phyloP scores from a whole-genome alignment of 2,113 vertebrate species.

The Atrichornis clamosus region DNA sequence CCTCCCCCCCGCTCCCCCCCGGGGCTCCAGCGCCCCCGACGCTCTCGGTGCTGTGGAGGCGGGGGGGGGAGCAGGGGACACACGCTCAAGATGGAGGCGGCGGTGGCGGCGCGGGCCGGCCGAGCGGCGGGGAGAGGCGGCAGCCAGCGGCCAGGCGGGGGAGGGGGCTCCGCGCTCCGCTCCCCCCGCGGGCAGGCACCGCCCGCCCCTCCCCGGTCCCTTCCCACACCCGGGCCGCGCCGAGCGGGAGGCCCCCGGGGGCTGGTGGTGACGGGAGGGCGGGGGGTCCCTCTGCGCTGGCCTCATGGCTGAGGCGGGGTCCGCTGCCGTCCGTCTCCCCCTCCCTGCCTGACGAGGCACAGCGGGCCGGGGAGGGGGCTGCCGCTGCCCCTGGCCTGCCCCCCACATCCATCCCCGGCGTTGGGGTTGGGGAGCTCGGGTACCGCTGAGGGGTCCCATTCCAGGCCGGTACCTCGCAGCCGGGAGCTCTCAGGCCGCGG shows the following conservation, averaged over 20 bases:
- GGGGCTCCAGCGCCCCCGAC: no score
- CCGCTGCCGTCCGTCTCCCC: neutral
- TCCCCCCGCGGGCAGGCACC: conserved; percentile 69
- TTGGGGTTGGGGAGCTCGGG: neutral
- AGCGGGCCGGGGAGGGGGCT: neutral
- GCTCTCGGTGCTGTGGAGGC: no score
- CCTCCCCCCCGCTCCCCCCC: no score
- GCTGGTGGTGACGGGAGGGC: neutral
- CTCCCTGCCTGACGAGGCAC: neutral
- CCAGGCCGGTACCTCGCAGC: no score
- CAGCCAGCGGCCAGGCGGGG: conserved; percentile 38
- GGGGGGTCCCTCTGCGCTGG: neutral
- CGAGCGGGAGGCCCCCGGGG: conserved; percentile 20
- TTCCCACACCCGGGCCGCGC: conserved; percentile 58
- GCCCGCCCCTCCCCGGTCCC: conserved; percentile 61
- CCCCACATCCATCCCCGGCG: accelerated
- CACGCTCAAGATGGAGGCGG: no score
- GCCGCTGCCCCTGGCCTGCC: accelerated
- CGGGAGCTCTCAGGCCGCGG: accelerated
- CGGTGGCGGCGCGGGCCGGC: no score
- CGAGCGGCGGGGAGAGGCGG: conserved; percentile 40
- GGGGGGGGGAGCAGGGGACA: no score
- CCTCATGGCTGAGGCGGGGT: neutral
- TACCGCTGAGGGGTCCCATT: no score
- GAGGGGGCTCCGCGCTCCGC: conserved; percentile 22